Evolutionary conservation across 2,888 invertebrate species (phyloP).

Genomic region (Acanthosepion esculentum): DNA sequence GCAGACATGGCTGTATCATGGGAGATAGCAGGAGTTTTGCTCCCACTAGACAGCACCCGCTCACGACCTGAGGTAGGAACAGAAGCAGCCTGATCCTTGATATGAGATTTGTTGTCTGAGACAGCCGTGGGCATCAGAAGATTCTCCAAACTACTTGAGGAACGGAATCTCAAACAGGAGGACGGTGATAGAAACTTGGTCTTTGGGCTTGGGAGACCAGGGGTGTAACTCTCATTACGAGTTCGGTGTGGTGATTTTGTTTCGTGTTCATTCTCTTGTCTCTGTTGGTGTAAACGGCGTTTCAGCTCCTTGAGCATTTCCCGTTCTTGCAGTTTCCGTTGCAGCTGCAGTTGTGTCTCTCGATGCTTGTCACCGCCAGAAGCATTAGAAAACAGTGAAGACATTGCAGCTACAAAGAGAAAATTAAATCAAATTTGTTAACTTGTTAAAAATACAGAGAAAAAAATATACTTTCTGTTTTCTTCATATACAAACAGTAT

Average conservation of each 20-base stretch:
- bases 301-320: conserved; percentile 80
- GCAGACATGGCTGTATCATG: neutral
- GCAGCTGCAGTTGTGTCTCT: conserved; percentile 81
- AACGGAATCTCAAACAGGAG: conserved; percentile 41
- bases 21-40: neutral
- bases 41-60: neutral
- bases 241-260: conserved; percentile 70
- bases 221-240: conserved; percentile 76
- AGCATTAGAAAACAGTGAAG: conserved; percentile 56
- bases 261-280: conserved; percentile 56
- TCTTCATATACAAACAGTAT: no score
- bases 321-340: conserved; percentile 83
- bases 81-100: conserved; percentile 39
- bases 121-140: conserved; percentile 41
- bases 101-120: conserved; percentile 7
- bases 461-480: no score
- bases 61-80: neutral
- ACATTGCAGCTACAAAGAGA: conserved; percentile 51
- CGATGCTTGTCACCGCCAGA: conserved; percentile 76
- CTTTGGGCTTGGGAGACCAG: conserved; percentile 42
- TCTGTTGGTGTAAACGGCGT: conserved; percentile 77
- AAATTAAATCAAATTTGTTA: no score
- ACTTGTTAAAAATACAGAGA: no score
- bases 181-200: conserved; percentile 47
- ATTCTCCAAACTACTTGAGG: conserved; percentile 46